phyloP scores from a whole-genome alignment of 2,888 invertebrate species.

The Melanchra persicariae region DNA sequence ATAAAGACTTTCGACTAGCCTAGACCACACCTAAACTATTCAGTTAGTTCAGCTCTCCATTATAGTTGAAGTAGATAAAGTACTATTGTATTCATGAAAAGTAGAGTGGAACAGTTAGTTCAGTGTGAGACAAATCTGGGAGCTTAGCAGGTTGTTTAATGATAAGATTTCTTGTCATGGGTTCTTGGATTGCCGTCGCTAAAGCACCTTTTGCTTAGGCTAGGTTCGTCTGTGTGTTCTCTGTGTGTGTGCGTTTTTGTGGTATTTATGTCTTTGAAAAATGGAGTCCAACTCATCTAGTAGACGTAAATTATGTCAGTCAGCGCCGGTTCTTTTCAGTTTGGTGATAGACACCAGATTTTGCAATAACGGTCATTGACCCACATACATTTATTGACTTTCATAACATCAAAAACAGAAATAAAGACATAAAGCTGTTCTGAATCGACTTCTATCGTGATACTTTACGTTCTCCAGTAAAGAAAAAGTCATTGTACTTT shows the following conservation, averaged over 20 bases:
- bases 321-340: neutral
- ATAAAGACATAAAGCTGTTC: too few species aligned
- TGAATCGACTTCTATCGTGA: too few species aligned
- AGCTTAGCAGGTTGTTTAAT: neutral
- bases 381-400: too few species aligned
- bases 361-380: too few species aligned
- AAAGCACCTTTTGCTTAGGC: neutral
- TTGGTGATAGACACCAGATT: too few species aligned
- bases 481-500: too few species aligned
- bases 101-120: slow-evolving; percentile 6
- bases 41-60: slow-evolving; percentile 38
- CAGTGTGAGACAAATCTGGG: neutral
- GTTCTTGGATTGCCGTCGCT: neutral
- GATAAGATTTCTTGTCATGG: neutral
- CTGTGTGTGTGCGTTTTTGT: too few species aligned
- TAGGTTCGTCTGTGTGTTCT: neutral
- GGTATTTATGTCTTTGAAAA: too few species aligned
- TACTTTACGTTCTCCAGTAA: too few species aligned
- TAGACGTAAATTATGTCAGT: neutral
- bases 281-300: too few species aligned
- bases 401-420: too few species aligned
- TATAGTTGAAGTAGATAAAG: slow-evolving; percentile 27
- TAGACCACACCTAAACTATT: slow-evolving; percentile 40
- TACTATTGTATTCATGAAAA: slow-evolving; percentile 49
- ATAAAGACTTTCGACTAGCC: slow-evolving; percentile 35